phyloP scores from a whole-genome alignment of 2,888 invertebrate genomes.

The Dicranocentrus wangi region DNA sequence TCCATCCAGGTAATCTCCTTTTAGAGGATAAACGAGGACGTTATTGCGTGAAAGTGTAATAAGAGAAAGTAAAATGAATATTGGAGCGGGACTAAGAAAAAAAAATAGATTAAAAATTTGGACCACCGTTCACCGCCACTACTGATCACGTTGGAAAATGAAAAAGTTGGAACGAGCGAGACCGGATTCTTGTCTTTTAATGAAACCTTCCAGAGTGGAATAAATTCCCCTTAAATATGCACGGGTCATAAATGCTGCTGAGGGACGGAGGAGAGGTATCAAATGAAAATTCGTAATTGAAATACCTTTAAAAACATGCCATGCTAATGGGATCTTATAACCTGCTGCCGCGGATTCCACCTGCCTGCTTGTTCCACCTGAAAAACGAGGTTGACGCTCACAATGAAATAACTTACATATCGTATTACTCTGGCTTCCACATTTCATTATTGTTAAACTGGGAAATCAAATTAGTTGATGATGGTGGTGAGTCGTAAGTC shows the following conservation, averaged over 20 bases:
- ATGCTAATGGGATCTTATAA: too few species aligned
- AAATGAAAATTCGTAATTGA: neutral
- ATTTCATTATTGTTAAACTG: too few species aligned
- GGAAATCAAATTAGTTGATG: too few species aligned
- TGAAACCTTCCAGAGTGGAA: conserved; percentile 9
- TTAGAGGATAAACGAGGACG: conserved; percentile 14
- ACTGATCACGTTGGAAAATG: neutral
- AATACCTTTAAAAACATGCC: conserved; percentile 4
- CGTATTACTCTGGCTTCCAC: too few species aligned
- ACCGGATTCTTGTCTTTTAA: neutral
- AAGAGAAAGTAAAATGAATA: conserved; percentile 20
- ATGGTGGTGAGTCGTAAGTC: too few species aligned
- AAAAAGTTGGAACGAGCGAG: neutral
- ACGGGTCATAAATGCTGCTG: too few species aligned
- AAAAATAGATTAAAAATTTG: conserved; percentile 17
- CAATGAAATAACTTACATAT: too few species aligned
- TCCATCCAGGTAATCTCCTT: too few species aligned
- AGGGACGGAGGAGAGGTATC: neutral
- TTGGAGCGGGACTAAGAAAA: neutral
- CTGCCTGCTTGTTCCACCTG: too few species aligned
- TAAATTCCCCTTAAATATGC: neutral
- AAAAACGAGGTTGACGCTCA: too few species aligned
- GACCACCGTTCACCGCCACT: too few species aligned
- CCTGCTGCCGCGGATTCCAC: too few species aligned
- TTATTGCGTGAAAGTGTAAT: conserved; percentile 10